Conservation (phyloP, 2,888 invertebrate genomes). For the Pristionchus maxplancki region DNA sequence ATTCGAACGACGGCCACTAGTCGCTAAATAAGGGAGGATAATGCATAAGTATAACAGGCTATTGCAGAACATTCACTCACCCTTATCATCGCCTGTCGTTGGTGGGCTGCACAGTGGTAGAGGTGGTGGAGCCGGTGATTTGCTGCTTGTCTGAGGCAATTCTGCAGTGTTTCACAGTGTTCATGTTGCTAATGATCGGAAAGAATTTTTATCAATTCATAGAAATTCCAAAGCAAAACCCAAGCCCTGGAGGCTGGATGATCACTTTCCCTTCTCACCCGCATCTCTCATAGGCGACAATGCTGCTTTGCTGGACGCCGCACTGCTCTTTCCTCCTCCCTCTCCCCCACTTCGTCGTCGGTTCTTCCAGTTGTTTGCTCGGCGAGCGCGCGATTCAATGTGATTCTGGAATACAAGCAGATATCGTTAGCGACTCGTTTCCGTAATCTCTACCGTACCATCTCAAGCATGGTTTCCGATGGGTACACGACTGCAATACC, state of each 20-base stretch:
- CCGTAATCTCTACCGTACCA: neutral
- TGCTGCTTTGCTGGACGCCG: neutral
- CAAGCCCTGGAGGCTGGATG: too few species aligned
- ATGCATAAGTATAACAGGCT: too few species aligned
- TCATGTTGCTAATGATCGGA: too few species aligned
- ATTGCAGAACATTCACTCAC: neutral
- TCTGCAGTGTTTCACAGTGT: neutral
- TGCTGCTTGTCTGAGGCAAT: neutral
- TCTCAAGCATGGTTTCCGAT: constrained; percentile 12
- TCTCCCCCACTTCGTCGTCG: neutral
- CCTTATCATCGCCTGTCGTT: neutral
- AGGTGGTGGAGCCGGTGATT: neutral
- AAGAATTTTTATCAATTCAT: too few species aligned
- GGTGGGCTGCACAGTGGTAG: constrained; percentile 21
- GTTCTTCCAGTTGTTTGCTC: constrained; percentile 1
- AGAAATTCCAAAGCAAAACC: too few species aligned
- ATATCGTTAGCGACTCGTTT: neutral
- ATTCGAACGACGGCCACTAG: neutral
- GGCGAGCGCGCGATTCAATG: neutral
- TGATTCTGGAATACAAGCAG: neutral
- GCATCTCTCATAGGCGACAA: neutral
- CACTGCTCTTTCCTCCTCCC: neutral
- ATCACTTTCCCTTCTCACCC: too few species aligned
- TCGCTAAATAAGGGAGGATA: neutral
- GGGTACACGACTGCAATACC: constrained; percentile 34